Evolutionary conservation across 2,113 vertebrate species (phyloP).

Genomic region (Heliornis fulica): DNA sequence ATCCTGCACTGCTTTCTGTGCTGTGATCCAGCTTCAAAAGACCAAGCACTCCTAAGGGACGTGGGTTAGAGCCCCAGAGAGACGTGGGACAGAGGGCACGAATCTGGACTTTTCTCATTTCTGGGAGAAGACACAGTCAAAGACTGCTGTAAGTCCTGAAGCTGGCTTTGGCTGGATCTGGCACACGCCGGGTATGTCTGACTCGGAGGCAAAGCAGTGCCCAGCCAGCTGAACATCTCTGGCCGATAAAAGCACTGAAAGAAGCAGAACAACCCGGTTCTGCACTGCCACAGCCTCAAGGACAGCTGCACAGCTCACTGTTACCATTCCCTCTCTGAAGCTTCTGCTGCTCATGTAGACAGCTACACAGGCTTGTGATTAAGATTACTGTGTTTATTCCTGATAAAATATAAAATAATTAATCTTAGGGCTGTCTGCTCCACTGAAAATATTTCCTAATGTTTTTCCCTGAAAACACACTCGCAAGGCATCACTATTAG

Average conservation of each 20-base stretch:
- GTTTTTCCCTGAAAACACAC: not conserved
- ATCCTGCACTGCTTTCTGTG: not conserved
- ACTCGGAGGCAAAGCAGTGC: not conserved
- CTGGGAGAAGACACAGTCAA: not conserved
- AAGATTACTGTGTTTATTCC: not conserved
- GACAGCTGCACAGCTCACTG: not conserved
- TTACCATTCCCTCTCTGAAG: not conserved
- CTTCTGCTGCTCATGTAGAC: not conserved
- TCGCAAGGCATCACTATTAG: not conserved
- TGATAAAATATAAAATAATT: not conserved
- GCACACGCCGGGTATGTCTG: not conserved
- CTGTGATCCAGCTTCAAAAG: not conserved
- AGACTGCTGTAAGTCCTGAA: not conserved
- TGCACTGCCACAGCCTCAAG: not conserved
- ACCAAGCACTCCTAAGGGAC: not conserved
- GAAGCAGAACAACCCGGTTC: not conserved
- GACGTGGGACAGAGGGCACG: not conserved
- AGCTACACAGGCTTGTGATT: not conserved
- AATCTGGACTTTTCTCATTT: not conserved
- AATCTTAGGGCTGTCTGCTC: not conserved
- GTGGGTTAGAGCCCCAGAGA: not conserved
- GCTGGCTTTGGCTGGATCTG: not conserved
- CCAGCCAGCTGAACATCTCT: not conserved
- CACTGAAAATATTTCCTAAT: not conserved
- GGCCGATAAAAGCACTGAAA: not conserved